phyloP scores from a whole-genome alignment of 2,888 invertebrate genomes.

The Panzeria rudis region DNA sequence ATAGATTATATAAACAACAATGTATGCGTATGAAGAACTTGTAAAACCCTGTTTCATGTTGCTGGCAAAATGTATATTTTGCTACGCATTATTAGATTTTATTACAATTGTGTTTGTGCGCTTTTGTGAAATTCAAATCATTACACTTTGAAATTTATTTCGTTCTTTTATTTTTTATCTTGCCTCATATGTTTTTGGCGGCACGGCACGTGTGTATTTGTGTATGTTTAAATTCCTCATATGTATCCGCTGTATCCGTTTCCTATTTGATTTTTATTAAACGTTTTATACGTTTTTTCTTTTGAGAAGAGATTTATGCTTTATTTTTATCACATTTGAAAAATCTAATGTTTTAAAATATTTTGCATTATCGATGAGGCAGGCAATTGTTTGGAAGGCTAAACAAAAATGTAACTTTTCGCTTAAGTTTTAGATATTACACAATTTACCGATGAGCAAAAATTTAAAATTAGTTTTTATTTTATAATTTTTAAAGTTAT shows the following conservation, averaged over 20 bases:
- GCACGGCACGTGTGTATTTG: slow-evolving; percentile 63
- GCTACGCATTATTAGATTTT: slow-evolving; percentile 68
- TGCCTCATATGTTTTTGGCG: slow-evolving; percentile 66
- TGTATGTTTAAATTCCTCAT: slow-evolving; percentile 59
- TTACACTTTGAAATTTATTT: slow-evolving; percentile 66
- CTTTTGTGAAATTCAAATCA: slow-evolving; percentile 64
- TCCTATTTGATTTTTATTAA: slow-evolving; percentile 65
- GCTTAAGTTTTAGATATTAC: neutral
- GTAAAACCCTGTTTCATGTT: neutral
- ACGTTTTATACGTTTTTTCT: slow-evolving; percentile 20
- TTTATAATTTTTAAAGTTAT: no score
- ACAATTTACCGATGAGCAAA: neutral
- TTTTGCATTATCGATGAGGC: neutral
- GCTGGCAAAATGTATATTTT: slow-evolving; percentile 49
- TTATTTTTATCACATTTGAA: slow-evolving; percentile 63
- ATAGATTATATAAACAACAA: neutral
- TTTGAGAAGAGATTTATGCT: slow-evolving; percentile 58
- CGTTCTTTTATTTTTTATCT: slow-evolving; percentile 39
- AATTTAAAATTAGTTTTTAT: neutral
- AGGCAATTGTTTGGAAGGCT: neutral
- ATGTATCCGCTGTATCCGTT: slow-evolving; percentile 53
- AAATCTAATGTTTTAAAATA: slow-evolving; percentile 49
- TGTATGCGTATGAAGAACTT: neutral
- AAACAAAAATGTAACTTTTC: neutral
- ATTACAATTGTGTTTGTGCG: slow-evolving; percentile 55